A percentile compares a stretch with the other conserved stretches of the same genome.
These are phyloP conservation scores for Barnardius zonarius DNA, from an alignment of 2,113 vertebrate species.

Conservation along the genomic window DNA sequence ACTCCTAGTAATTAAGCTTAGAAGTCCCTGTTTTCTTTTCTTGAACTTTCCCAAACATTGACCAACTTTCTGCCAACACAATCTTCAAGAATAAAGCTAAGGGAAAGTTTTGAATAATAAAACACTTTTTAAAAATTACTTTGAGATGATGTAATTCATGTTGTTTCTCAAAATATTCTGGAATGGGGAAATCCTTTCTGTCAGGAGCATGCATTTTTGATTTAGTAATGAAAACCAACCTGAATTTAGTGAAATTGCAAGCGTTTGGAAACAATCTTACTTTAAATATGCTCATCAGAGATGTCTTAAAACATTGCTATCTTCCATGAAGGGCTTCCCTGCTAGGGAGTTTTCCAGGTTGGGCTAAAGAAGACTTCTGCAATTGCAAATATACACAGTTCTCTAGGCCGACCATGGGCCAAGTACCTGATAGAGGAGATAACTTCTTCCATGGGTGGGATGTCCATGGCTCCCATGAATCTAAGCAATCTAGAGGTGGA, in stretches of 20 bases:
- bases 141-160: background rate
- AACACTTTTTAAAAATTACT: background rate
- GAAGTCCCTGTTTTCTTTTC: background rate
- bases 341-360: background rate
- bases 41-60: background rate
- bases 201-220: background rate
- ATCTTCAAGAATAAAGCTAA: background rate
- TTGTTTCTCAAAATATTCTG: background rate
- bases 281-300: background rate
- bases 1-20: background rate
- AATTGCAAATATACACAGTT: background rate
- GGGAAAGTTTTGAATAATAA: background rate
- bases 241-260: background rate
- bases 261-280: background rate
- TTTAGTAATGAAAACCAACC: background rate
- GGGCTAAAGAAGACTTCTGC: background rate
- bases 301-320: background rate
- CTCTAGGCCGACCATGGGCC: background rate
- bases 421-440: background rate
- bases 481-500: background rate
- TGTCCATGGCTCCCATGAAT: background rate
- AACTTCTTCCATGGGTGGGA: background rate
- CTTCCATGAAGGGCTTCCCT: background rate
- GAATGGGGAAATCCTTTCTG: background rate
- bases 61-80: background rate